Percentiles rank a stretch among this genome's conserved stretches.
Conservation (phyloP, 2,113 vertebrate genomes). For the Pelobates fuscus region DNA sequence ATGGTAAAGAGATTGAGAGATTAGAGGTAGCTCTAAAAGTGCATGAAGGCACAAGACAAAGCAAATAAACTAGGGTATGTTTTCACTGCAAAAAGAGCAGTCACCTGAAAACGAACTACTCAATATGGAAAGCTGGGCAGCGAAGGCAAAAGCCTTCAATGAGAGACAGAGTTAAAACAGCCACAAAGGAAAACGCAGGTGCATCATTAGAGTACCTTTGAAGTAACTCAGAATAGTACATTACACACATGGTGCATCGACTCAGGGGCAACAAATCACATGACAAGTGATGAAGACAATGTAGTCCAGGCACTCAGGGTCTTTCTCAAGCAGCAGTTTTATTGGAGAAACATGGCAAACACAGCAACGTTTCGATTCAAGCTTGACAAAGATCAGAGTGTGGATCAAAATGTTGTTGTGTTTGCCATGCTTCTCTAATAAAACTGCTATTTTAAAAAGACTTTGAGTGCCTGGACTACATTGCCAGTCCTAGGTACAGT, state of each 20-base stretch:
- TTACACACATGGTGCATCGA: background rate
- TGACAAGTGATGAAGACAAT: too few relatives aligned
- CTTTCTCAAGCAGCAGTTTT: too few relatives aligned
- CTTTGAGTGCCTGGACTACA: too few relatives aligned
- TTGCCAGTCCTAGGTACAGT: too few relatives aligned
- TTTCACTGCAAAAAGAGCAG: background rate
- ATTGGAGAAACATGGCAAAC: too few relatives aligned
- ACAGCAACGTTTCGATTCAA: too few relatives aligned
- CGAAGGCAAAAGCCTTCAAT: background rate
- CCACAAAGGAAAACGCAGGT: background rate
- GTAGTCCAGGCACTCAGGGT: too few relatives aligned
- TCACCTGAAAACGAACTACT: background rate
- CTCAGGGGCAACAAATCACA: background rate
- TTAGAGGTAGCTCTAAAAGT: background rate
- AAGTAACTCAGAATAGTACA: background rate
- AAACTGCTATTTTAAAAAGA: too few relatives aligned
- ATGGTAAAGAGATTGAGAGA: background rate
- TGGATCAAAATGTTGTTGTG: too few relatives aligned
- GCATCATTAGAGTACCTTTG: background rate
- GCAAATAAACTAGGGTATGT: background rate
- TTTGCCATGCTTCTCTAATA: too few relatives aligned
- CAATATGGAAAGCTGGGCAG: background rate
- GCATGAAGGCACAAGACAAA: background rate
- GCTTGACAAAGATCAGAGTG: too few relatives aligned
- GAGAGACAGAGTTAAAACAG: background rate